Percentiles rank a stretch among this genome's conserved stretches.
Conservation (phyloP, 2,797 vertebrate species). For the Acanthurus tractus region DNA sequence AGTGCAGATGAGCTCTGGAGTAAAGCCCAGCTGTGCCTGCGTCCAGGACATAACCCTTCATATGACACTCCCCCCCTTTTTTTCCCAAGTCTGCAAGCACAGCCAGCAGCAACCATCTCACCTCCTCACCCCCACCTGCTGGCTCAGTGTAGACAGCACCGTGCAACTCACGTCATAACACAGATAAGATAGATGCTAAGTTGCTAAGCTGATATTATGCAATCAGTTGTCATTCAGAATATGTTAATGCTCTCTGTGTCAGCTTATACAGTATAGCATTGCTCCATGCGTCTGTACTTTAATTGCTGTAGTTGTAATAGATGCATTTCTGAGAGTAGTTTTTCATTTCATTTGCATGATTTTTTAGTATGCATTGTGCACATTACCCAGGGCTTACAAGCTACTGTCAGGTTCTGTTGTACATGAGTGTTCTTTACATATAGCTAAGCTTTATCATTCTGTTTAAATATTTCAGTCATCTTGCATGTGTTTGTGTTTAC, state of each 20-base stretch:
- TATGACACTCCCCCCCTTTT: slow-evolving; percentile 47
- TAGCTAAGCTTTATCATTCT: not conserved
- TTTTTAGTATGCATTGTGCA: slow-evolving; percentile 24
- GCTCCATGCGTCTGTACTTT: slow-evolving; percentile 8
- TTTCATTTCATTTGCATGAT: slow-evolving; percentile 13
- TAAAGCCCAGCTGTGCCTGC: slow-evolving; percentile 66
- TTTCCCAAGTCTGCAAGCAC: slow-evolving; percentile 53
- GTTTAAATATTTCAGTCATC: slow-evolving; percentile 38
- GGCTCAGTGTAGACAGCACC: slow-evolving; percentile 65
- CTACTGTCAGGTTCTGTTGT: slow-evolving; percentile 61
- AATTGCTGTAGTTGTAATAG: slow-evolving; percentile 14
- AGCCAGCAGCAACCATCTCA: slow-evolving; percentile 63
- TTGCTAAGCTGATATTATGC: slow-evolving; percentile 29
- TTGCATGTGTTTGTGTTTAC: slow-evolving; percentile 73
- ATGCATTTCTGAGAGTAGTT: slow-evolving; percentile 23
- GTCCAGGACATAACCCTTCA: slow-evolving; percentile 60
- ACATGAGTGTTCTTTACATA: slow-evolving; percentile 59
- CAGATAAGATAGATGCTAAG: slow-evolving; percentile 58
- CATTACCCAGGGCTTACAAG: slow-evolving; percentile 31
- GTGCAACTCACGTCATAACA: slow-evolving; percentile 36
- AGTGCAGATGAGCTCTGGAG: slow-evolving; percentile 73
- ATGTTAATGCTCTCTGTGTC: slow-evolving; percentile 37
- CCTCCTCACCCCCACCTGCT: slow-evolving; percentile 63
- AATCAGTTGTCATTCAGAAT: slow-evolving; percentile 38
- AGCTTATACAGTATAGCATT: slow-evolving; percentile 30